phyloP scores from a whole-genome alignment of 2,797 vertebrate genomes.

The Chloroceryle amazona region DNA sequence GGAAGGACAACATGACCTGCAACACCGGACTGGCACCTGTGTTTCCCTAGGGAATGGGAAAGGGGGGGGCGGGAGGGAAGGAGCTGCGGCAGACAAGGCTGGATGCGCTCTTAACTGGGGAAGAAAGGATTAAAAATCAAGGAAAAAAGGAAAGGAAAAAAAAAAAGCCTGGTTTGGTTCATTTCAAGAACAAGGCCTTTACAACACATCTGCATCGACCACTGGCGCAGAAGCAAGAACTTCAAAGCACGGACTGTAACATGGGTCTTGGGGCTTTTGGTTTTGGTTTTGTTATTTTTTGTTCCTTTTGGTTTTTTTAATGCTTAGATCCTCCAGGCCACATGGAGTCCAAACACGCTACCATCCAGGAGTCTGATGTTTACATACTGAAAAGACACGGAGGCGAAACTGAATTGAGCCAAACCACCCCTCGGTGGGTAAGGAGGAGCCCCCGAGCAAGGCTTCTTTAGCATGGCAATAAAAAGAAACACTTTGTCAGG shows the following conservation, averaged over 20 bases:
- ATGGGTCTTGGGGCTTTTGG: not conserved
- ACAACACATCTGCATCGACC: slow-evolving; percentile 11
- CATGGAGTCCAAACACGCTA: slow-evolving; percentile 59
- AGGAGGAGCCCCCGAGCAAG: not conserved
- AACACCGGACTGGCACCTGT: slow-evolving; percentile 92
- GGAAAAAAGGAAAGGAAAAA: not conserved
- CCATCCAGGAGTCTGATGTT: slow-evolving; percentile 86
- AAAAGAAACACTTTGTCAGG: slow-evolving; percentile 69
- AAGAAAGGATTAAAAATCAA: slow-evolving; percentile 34
- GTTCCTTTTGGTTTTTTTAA: not conserved
- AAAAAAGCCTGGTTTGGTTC: slow-evolving; percentile 44
- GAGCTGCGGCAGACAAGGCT: not conserved
- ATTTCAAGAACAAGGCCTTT: slow-evolving; percentile 66
- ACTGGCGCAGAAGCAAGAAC: not conserved
- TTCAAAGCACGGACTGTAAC: slow-evolving; percentile 8
- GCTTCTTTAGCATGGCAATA: slow-evolving; percentile 89
- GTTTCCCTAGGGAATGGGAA: slow-evolving; percentile 83
- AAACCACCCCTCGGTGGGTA: not conserved
- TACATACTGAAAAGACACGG: slow-evolving; percentile 73
- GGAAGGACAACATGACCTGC: slow-evolving; percentile 96
- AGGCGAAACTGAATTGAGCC: slow-evolving; percentile 40
- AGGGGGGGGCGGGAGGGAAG: not conserved
- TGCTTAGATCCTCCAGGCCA: slow-evolving; percentile 36
- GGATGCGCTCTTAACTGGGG: not conserved
- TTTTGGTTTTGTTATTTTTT: not conserved